phyloP scores from a whole-genome alignment of 2,113 vertebrate species.

The Danionella cerebrum region DNA sequence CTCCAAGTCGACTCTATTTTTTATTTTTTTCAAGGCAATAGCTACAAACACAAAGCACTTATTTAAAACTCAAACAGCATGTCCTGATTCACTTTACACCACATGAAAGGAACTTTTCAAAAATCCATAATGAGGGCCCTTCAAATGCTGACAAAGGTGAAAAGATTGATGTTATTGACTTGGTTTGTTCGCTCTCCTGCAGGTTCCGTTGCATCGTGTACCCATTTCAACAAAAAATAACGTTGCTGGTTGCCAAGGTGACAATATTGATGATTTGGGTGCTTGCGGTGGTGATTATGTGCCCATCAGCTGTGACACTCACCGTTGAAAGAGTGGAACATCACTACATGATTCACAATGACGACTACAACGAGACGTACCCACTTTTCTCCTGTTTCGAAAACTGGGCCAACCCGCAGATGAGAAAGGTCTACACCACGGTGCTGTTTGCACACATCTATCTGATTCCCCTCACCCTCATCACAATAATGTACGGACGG shows the following conservation, averaged over 20 bases:
- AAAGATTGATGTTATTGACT: too few relatives aligned
- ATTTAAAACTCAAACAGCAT: too few relatives aligned
- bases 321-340: conserved; percentile 59
- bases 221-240: conserved; percentile 66
- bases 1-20: too few relatives aligned
- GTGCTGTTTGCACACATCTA: conserved; percentile 70
- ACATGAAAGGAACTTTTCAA: too few relatives aligned
- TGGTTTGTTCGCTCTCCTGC: not conserved
- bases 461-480: conserved; percentile 61
- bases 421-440: conserved; percentile 69
- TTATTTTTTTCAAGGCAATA: too few relatives aligned
- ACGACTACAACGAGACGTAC: conserved; percentile 55
- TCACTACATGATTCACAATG: conserved; percentile 59
- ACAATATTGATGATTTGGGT: conserved; percentile 66
- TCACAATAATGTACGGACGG: conserved; percentile 65
- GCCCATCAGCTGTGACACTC: conserved; percentile 62
- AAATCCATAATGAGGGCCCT: too few relatives aligned
- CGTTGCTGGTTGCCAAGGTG: conserved; percentile 58
- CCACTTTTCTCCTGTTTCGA: conserved; percentile 70
- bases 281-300: conserved; percentile 64
- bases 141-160: too few relatives aligned
- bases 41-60: too few relatives aligned
- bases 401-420: conserved; percentile 62
- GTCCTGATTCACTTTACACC: too few relatives aligned
- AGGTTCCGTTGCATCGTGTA: conserved; percentile 72